A percentile compares a stretch with the other conserved stretches of the same genome.
Evolutionary conservation across 1,140 invertebrate genomes (phyloP).

Genomic region (Eulimnadia texana): DNA sequence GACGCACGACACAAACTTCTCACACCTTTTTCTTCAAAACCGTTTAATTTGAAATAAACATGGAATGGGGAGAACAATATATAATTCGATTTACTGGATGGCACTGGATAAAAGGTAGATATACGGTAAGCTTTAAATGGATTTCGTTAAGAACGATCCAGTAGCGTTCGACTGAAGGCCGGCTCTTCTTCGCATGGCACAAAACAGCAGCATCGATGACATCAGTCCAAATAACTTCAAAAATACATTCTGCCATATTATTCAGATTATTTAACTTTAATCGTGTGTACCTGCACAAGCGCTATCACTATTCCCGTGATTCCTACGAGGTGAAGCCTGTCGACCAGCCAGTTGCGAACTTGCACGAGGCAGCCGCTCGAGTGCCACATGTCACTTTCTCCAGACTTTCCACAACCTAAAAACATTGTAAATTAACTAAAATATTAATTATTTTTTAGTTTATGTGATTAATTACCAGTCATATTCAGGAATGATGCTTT

Average conservation of each 20-base stretch:
- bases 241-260: background rate
- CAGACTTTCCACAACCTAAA: slow-evolving; percentile 29
- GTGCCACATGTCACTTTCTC: slow-evolving; percentile 41
- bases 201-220: slow-evolving; percentile 58
- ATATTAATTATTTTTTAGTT: background rate
- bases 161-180: background rate
- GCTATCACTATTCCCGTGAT: slow-evolving; percentile 51
- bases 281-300: slow-evolving; percentile 39
- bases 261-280: background rate
- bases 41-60: no score
- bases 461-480: slow-evolving; percentile 23
- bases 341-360: slow-evolving; percentile 49
- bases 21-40: background rate
- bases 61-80: no score
- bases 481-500: slow-evolving; percentile 33
- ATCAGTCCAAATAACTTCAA: slow-evolving; percentile 55
- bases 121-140: background rate
- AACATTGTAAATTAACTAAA: background rate
- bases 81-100: no score
- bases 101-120: no score
- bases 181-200: slow-evolving; percentile 41
- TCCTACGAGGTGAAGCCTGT: slow-evolving; percentile 50
- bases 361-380: slow-evolving; percentile 49
- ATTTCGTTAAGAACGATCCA: background rate
- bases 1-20: background rate